A percentile compares a stretch with the other conserved stretches of the same genome.
Evolutionary conservation across 2,888 invertebrate genomes (phyloP).

Genomic region (Drosophila quinaria): DNA sequence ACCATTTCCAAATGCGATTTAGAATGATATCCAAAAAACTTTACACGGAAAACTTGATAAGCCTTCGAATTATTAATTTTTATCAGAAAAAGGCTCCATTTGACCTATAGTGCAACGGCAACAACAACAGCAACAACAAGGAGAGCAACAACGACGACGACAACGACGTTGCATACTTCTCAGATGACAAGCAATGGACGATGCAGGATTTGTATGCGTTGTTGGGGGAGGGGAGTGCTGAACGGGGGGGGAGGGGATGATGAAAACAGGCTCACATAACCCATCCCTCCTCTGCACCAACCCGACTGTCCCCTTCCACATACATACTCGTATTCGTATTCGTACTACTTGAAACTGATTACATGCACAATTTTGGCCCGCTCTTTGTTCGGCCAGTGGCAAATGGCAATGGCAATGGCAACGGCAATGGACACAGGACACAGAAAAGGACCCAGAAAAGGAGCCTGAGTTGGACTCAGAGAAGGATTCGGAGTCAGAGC

Average conservation of each 20-base stretch:
- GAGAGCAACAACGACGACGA: constrained; percentile 21
- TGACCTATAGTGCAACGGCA: no score
- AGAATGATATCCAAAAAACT: no score
- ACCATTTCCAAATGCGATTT: no score
- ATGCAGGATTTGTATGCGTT: not conserved
- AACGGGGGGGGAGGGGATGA: not conserved
- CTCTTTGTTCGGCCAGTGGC: constrained; percentile 67
- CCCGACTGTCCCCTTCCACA: constrained; percentile 11
- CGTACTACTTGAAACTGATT: constrained; percentile 73
- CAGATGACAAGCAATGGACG: constrained; percentile 64
- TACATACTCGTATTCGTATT: constrained; percentile 50
- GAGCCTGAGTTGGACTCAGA: not conserved
- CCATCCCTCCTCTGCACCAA: not conserved
- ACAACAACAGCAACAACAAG: constrained; percentile 24
- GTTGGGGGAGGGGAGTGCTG: not conserved
- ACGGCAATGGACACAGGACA: constrained; percentile 15
- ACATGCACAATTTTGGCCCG: constrained; percentile 78
- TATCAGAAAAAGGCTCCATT: no score
- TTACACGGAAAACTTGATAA: no score
- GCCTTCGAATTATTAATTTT: no score
- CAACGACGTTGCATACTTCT: constrained; percentile 70
- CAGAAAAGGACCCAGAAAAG: not conserved
- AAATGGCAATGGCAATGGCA: constrained; percentile 42
- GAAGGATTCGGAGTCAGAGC: not conserved
- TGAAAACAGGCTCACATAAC: constrained; percentile 32